A percentile compares a stretch with the other conserved stretches of the same genome.
Conservation (phyloP, 2,888 invertebrate species). For the Mamestra brassicae region DNA sequence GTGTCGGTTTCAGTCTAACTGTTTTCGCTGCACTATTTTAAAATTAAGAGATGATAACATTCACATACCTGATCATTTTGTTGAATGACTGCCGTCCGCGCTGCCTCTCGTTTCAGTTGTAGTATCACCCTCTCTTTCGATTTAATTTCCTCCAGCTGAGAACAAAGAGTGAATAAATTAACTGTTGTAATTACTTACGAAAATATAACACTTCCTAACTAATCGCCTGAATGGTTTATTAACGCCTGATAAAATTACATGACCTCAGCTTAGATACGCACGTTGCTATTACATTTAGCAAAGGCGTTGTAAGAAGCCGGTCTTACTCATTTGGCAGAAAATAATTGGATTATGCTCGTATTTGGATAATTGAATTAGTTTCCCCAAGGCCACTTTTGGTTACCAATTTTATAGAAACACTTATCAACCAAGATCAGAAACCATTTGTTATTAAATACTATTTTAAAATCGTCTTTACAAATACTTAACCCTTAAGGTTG, state of each 20-base stretch:
- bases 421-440: neutral
- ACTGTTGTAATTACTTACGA: neutral
- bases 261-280: neutral
- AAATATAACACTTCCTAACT: neutral
- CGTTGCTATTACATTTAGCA: constrained; percentile 41
- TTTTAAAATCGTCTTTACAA: neutral
- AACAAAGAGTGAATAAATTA: constrained; percentile 62
- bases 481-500: no score
- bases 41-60: no score
- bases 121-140: constrained; percentile 92
- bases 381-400: constrained; percentile 16
- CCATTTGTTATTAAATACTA: neutral
- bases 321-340: constrained; percentile 3
- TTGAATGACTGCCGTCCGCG: constrained; percentile 76
- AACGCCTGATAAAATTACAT: constrained; percentile 33
- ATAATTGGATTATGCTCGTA: constrained; percentile 41
- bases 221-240: neutral
- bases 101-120: constrained; percentile 88
- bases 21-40: neutral
- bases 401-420: no score
- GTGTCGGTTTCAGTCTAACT: neutral
- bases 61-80: constrained; percentile 83
- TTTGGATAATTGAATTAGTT: constrained; percentile 49
- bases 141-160: constrained; percentile 93
- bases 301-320: constrained; percentile 36